phyloP scores from a whole-genome alignment of 2,113 vertebrate genomes.

The Alethe castanea region DNA sequence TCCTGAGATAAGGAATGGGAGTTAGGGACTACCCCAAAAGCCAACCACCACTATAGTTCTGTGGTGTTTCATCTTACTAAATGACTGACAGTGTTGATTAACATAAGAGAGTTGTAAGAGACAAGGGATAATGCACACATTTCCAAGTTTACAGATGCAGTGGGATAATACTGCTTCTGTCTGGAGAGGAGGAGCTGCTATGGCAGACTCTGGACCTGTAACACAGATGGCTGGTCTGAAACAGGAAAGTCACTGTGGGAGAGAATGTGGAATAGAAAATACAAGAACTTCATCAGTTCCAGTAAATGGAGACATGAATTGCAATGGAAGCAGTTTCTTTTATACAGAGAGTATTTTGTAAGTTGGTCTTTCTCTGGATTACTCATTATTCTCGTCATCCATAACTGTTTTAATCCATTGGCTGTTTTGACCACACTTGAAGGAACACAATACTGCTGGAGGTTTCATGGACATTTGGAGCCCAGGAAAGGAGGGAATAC shows the following conservation, averaged over 20 bases:
- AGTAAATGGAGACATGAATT: not conserved
- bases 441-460: not conserved
- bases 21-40: not conserved
- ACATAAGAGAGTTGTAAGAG: not conserved
- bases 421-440: not conserved
- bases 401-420: not conserved
- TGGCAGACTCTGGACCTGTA: not conserved
- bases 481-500: not conserved
- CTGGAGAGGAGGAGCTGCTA: not conserved
- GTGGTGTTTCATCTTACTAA: not conserved
- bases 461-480: not conserved
- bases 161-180: not conserved
- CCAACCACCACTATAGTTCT: not conserved
- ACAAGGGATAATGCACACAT: accelerated
- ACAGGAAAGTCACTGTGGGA: not conserved
- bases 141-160: not conserved
- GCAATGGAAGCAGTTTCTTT: not conserved
- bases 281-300: not conserved
- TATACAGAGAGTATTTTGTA: not conserved
- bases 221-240: not conserved
- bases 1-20: not conserved
- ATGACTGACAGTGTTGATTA: not conserved
- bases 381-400: not conserved
- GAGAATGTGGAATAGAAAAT: not conserved
- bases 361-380: not conserved